These are phyloP conservation scores for Amiota minor DNA, from an alignment of 2,888 invertebrate species.

Conservation along the genomic window DNA sequence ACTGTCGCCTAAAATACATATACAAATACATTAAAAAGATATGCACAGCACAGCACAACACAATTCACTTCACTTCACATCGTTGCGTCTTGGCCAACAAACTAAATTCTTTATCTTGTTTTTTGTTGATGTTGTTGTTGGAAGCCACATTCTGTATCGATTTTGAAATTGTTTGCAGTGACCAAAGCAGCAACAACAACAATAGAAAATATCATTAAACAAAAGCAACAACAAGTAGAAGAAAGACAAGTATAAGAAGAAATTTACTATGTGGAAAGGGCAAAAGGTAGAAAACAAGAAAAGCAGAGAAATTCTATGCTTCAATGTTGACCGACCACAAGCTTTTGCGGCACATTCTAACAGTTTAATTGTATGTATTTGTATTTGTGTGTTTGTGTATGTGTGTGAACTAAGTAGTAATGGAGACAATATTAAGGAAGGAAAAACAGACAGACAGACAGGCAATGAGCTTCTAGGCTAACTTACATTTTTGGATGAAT, in stretches of 20 bases:
- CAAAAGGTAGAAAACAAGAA: not conserved
- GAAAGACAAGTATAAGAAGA: not conserved
- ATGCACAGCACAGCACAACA: not conserved
- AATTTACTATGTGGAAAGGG: not conserved
- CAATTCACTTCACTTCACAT: not conserved
- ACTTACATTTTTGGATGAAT: too few relatives aligned
- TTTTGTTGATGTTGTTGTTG: too few relatives aligned
- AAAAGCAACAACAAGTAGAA: slow-evolving; percentile 6
- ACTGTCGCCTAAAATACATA: not conserved
- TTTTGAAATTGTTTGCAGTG: slow-evolving; percentile 29
- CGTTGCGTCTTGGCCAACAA: not conserved
- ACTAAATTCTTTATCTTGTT: too few relatives aligned
- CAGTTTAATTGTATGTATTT: slow-evolving; percentile 26
- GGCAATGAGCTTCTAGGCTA: slow-evolving; percentile 24
- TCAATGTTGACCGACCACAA: slow-evolving; percentile 16
- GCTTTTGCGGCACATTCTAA: slow-evolving; percentile 21
- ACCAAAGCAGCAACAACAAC: slow-evolving; percentile 15
- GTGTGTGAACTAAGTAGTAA: slow-evolving; percentile 15
- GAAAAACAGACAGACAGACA: slow-evolving; percentile 13
- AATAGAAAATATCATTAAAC: not conserved
- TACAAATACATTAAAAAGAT: too few relatives aligned
- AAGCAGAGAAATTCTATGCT: slow-evolving; percentile 13
- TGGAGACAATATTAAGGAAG: too few relatives aligned
- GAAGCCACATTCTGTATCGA: slow-evolving; percentile 27
- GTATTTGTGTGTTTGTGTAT: slow-evolving; percentile 23